A percentile compares a stretch with the other conserved stretches of the same genome.
phyloP scores from a whole-genome alignment of 1,140 invertebrate species.

The Drosophila murphyi region DNA sequence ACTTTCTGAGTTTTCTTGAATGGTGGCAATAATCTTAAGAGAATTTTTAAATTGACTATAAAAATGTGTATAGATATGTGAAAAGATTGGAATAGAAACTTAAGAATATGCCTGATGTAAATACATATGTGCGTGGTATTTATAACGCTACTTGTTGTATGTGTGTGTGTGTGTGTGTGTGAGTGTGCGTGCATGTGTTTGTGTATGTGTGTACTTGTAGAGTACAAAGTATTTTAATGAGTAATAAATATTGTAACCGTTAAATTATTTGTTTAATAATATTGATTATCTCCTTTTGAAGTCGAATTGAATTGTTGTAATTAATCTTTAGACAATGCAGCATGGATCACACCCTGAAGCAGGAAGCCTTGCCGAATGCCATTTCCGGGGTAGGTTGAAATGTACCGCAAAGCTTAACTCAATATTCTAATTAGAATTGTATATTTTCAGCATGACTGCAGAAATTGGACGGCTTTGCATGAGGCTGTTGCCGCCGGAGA shows the following conservation, averaged over 20 bases:
- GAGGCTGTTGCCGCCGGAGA: conserved; percentile 75
- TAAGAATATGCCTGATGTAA: background rate
- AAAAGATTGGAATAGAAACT: background rate
- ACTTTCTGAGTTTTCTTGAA: background rate
- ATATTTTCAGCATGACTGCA: conserved; percentile 59
- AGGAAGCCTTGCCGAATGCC: conserved; percentile 75
- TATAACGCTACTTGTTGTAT: background rate
- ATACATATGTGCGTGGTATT: background rate
- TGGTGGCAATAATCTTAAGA: background rate
- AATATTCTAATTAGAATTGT: background rate
- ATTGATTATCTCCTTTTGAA: background rate
- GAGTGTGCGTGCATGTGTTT: background rate
- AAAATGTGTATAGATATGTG: background rate
- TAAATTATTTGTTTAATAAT: background rate
- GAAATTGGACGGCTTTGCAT: conserved; percentile 70
- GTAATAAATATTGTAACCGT: background rate
- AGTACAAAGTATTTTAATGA: conserved; percentile 1
- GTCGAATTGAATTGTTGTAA: background rate
- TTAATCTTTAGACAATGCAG: conserved; percentile 67
- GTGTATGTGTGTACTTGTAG: background rate
- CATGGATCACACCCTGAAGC: conserved; percentile 70
- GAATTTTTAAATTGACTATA: background rate
- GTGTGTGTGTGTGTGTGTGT: conserved; percentile 8
- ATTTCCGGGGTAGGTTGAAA: conserved; percentile 64
- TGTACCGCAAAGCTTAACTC: background rate